Conservation (phyloP, 2,888 invertebrate genomes). For the Cephus runcator region DNA sequence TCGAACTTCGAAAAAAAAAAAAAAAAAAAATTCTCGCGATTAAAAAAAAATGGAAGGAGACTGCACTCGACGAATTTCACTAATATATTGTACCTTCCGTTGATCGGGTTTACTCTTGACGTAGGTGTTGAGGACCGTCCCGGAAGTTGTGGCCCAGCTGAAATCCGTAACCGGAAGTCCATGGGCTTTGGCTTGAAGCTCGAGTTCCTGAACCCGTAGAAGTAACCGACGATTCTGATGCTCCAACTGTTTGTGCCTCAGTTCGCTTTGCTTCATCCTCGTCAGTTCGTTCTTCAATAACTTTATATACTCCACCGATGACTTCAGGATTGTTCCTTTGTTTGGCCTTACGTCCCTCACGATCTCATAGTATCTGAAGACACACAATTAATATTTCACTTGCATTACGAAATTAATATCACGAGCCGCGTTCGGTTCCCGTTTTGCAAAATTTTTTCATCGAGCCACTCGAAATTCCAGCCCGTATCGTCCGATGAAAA, state of each 20-base stretch:
- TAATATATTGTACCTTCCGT: constrained; percentile 45
- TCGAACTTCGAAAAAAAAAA: neutral
- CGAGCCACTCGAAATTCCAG: neutral
- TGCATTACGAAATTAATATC: constrained; percentile 5
- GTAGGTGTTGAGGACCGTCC: constrained; percentile 49
- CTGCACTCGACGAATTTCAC: neutral
- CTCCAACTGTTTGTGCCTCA: constrained; percentile 83
- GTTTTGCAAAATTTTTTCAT: too few species aligned
- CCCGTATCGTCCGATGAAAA: neutral
- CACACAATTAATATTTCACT: constrained; percentile 13
- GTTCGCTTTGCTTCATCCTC: constrained; percentile 80
- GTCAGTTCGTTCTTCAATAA: constrained; percentile 80
- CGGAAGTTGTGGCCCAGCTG: constrained; percentile 66
- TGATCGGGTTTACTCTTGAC: constrained; percentile 53
- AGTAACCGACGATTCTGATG: constrained; percentile 84
- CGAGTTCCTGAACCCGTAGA: constrained; percentile 84
- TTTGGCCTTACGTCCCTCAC: constrained; percentile 90
- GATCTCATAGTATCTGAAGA: constrained; percentile 83
- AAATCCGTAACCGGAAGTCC: constrained; percentile 76
- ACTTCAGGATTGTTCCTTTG: constrained; percentile 97
- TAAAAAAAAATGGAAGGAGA: neutral
- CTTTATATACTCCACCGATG: constrained; percentile 96
- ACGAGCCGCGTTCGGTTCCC: too few species aligned
- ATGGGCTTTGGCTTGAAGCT: constrained; percentile 80
- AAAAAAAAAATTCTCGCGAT: neutral